phyloP scores from a whole-genome alignment of 1,140 invertebrate genomes.

The Solenopsis invicta region DNA sequence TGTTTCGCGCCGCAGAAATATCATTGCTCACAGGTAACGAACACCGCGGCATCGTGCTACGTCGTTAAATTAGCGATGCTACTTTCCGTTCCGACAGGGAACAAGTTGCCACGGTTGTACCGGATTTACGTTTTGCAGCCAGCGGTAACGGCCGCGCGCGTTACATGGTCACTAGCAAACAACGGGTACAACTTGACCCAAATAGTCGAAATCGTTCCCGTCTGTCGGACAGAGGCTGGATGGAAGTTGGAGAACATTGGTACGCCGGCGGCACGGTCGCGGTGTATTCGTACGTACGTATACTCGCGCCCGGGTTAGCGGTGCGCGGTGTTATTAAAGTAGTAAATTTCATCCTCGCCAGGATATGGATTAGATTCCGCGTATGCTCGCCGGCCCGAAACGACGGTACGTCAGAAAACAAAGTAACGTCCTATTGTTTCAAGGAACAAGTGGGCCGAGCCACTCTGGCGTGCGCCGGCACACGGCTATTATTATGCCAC shows the following conservation, averaged over 20 bases:
- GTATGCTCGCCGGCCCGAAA: constrained; percentile 43
- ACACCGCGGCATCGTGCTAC: constrained; percentile 47
- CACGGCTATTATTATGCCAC: constrained; percentile 52
- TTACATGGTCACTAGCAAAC: constrained; percentile 60
- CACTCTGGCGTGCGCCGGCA: constrained; percentile 40
- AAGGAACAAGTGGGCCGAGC: constrained; percentile 59
- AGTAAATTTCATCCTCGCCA: constrained; percentile 78
- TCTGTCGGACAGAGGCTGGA: constrained; percentile 66
- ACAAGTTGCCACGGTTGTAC: constrained; percentile 64
- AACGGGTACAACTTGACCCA: constrained; percentile 74
- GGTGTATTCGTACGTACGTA: constrained; percentile 33
- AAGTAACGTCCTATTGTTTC: constrained; percentile 63
- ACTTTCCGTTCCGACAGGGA: constrained; percentile 64
- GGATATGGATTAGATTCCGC: constrained; percentile 79
- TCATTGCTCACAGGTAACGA: constrained; percentile 28
- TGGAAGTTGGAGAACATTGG: constrained; percentile 60
- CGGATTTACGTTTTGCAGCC: constrained; percentile 66
- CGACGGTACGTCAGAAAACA: constrained; percentile 57
- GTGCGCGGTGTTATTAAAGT: constrained; percentile 79
- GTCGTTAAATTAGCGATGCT: constrained; percentile 67
- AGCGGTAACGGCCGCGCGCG: constrained; percentile 11
- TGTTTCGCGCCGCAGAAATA: constrained; percentile 49
- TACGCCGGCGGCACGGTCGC: constrained; percentile 22
- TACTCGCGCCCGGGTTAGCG: constrained; percentile 10
- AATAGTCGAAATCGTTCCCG: constrained; percentile 76